Base-by-base conservation (phyloP, 2,113 vertebrate species). In the Hippolais icterina region DNA sequence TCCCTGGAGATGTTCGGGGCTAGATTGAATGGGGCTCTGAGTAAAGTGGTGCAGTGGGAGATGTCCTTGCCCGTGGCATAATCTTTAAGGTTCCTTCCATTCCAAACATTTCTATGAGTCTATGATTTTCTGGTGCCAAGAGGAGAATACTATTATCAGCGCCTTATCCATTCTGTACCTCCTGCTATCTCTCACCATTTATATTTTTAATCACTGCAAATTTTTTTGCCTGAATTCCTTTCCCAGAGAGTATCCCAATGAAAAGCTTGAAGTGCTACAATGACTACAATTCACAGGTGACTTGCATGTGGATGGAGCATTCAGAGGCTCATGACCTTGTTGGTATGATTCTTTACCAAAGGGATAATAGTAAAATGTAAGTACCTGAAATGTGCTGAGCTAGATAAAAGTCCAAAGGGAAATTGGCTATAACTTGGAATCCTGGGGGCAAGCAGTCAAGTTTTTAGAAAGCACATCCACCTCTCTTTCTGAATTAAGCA, bases 221-320 rank as follows among this genome's bases (percentile, higher is more conserved):
- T 63, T 80, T 76, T 52, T 82, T 68, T 66, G 3, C 21, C 35
- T 71, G 21, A 42, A 65, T 80, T 85, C 12, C 35, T 61, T 71
- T 85, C 70, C 49, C 95, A 98, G 98, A 87, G 60, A 98, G 95
- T 6, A 3, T 97, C 65, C 96, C 96, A 2, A 94, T 98, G 96
- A 89, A 97, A 59, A 98, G 95, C 53, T 95, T 98, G 69, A 74
- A 31, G 11, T 99, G 98, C 89, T 84, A 97, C 71, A 98, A 98
- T 4, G 97, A 98, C 96, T 98, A 98, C 80, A 88, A 6, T 4
- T 97, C 96, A 41, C 83, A 72, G 22, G 90, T 97, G 33, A 72
- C 70, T 27, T 99, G 98, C 75, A 97, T 96, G 3, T 99, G 98
- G 98, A 97, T 68, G 5, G 96, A 97, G 44, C 52, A 17, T 5